These are phyloP conservation scores for Trichopria drosophilae DNA, from an alignment of 2,888 invertebrate genomes.

Conservation along the genomic window DNA sequence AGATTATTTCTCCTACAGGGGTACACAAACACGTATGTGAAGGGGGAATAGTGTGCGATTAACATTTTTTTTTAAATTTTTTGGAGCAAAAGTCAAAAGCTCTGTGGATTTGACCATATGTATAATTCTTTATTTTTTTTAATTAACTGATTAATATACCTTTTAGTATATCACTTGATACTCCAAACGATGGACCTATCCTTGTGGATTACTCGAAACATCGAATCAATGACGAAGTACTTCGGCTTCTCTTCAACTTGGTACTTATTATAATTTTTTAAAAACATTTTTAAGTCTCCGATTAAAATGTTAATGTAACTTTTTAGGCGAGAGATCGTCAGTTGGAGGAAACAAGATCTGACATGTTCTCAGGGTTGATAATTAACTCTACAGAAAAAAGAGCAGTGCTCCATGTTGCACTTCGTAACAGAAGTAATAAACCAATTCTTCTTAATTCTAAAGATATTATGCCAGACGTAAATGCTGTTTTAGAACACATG, in stretches of 20 bases:
- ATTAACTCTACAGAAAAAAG: slow-evolving; percentile 98
- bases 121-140: too few relatives aligned
- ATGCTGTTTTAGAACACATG: slow-evolving; percentile 91
- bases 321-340: slow-evolving; percentile 70
- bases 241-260: slow-evolving; percentile 77
- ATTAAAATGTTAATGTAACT: slow-evolving; percentile 26
- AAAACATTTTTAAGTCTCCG: slow-evolving; percentile 4
- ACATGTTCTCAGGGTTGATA: slow-evolving; percentile 91
- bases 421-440: slow-evolving; percentile 80
- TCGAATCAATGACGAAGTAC: slow-evolving; percentile 76
- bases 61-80: too few relatives aligned
- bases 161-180: slow-evolving; percentile 75
- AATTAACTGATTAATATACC: too few relatives aligned
- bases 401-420: slow-evolving; percentile 91
- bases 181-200: slow-evolving; percentile 86
- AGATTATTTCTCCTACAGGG: too few relatives aligned
- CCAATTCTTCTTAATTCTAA: slow-evolving; percentile 82
- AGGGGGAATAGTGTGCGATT: too few relatives aligned
- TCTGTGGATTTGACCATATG: too few relatives aligned
- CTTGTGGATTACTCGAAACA: slow-evolving; percentile 97
- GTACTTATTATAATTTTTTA: slow-evolving; percentile 64
- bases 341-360: slow-evolving; percentile 82
- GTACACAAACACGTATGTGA: too few relatives aligned
- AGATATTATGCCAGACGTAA: slow-evolving; percentile 93
- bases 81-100: too few relatives aligned